phyloP scores from a whole-genome alignment of 1,140 invertebrate genomes.

The Melanaphis sacchari region DNA sequence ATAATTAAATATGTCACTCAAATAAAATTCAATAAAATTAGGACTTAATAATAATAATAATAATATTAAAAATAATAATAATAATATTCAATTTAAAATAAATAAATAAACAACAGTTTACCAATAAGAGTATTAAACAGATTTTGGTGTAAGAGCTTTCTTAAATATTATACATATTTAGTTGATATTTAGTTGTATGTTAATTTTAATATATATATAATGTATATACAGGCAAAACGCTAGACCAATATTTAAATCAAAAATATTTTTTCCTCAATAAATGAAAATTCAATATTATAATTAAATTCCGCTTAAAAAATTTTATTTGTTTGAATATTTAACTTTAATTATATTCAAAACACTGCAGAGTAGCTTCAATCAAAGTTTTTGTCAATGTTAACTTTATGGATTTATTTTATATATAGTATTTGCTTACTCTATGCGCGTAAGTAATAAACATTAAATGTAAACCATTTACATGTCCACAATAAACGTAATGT shows the following conservation, averaged over 20 bases:
- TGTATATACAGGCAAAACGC: no score
- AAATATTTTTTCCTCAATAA: not conserved
- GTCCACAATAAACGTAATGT: not conserved
- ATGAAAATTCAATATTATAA: not conserved
- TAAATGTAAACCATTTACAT: not conserved
- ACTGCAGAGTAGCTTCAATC: not conserved
- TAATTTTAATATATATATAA: no score
- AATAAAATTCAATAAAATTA: no score
- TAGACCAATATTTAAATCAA: not conserved
- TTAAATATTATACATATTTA: not conserved
- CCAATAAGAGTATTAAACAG: not conserved
- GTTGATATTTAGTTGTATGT: no score
- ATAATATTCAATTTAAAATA: not conserved
- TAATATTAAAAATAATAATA: no score
- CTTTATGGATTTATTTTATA: not conserved
- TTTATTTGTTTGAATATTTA: not conserved
- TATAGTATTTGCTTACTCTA: not conserved
- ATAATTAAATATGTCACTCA: no score
- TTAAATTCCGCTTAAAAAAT: not conserved
- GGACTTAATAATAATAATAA: no score
- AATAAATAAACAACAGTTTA: not conserved
- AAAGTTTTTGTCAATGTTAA: constrained; percentile 9
- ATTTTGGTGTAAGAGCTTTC: not conserved
- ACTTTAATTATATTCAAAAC: not conserved
- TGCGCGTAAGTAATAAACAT: not conserved